Evolutionary conservation across 2,888 invertebrate species (phyloP).

Genomic region (Cheilosia scutellata): DNA sequence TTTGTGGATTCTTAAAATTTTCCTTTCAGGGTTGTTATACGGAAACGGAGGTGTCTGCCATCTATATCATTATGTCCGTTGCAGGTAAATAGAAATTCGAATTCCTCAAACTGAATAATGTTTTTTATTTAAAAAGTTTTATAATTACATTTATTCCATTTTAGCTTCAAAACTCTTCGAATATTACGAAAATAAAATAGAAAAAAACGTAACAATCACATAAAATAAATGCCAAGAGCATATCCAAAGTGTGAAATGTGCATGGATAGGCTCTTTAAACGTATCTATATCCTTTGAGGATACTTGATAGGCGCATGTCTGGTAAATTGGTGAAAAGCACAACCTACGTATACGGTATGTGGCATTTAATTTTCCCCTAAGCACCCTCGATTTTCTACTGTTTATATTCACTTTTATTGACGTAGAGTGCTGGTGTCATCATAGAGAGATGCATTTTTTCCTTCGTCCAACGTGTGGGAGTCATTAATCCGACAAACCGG

Average conservation of each 20-base stretch:
- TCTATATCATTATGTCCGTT: not conserved
- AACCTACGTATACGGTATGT: conserved; percentile 65
- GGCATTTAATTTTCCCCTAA: conserved; percentile 38
- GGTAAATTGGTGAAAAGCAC: conserved; percentile 56
- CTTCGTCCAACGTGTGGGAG: conserved; percentile 47
- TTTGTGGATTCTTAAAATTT: not conserved
- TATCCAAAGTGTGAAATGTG: too few relatives aligned
- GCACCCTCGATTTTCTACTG: conserved; percentile 55
- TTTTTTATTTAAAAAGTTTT: not conserved
- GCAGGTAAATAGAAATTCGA: not conserved
- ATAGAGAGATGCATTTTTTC: conserved; percentile 61
- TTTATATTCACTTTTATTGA: conserved; percentile 65
- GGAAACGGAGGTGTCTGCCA: not conserved
- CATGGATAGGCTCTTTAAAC: not conserved
- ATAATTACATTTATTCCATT: not conserved
- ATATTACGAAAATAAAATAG: too few relatives aligned
- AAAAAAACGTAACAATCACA: not conserved
- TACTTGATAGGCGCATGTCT: conserved; percentile 64
- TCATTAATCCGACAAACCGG: conserved; percentile 54
- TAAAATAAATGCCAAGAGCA: not conserved
- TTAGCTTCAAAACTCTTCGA: not conserved
- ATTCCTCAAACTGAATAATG: not conserved
- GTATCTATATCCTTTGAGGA: conserved; percentile 23
- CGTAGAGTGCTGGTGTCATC: conserved; percentile 67
- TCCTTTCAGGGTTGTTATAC: conserved; percentile 46